Evolutionary conservation across 2,113 vertebrate species (phyloP).

Genomic region (Urocolius indicus): DNA sequence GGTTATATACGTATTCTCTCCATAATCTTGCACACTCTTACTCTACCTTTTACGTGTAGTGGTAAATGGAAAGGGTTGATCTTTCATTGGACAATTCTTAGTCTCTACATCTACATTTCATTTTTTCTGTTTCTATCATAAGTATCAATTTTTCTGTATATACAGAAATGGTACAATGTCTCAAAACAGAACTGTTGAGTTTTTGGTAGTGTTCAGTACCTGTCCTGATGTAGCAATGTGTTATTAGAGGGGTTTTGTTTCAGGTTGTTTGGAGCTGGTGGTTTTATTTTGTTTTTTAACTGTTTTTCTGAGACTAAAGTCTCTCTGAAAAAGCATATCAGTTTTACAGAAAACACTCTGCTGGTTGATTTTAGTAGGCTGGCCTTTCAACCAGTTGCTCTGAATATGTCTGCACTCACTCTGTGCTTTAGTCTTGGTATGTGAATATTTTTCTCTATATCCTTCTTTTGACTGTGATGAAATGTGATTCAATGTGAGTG

Average conservation of each 20-base stretch:
- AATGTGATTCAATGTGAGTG: not conserved
- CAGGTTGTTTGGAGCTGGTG: not conserved
- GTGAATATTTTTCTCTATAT: not conserved
- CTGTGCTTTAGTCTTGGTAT: not conserved
- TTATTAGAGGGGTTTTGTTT: not conserved
- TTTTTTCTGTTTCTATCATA: not conserved
- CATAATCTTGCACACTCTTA: not conserved
- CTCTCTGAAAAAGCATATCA: not conserved
- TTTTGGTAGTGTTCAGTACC: not conserved
- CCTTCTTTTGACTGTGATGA: not conserved
- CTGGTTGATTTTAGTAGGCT: not conserved
- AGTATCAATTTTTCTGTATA: not conserved
- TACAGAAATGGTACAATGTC: not conserved
- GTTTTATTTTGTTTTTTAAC: not conserved
- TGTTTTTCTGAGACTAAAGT: conserved; percentile 6
- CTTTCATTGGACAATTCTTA: not conserved
- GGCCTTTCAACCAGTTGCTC: not conserved
- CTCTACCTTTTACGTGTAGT: not conserved
- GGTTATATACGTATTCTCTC: not conserved
- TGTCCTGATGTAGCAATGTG: not conserved
- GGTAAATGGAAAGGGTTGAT: not conserved
- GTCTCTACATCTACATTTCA: not conserved
- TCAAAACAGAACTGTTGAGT: not conserved
- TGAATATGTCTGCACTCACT: not conserved
- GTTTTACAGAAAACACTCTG: not conserved